Evolutionary conservation across 1,140 invertebrate species (phyloP).

Genomic region (Dolichoris vasculosae): DNA sequence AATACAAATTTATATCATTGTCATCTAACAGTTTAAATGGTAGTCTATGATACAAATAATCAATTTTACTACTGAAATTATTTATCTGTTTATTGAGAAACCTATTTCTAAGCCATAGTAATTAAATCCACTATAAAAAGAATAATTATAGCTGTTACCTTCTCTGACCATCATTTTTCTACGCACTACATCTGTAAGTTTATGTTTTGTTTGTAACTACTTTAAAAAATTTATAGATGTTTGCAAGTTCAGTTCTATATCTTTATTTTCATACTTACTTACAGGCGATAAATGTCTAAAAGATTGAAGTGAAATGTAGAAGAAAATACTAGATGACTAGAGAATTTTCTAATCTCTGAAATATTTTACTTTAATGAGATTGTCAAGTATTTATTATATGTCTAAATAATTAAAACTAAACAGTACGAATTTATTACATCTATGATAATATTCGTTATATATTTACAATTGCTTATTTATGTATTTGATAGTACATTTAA

Average conservation of each 20-base stretch:
- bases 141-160: not conserved
- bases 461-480: not conserved
- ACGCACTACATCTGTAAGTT: not conserved
- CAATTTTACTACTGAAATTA: not conserved
- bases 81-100: not conserved
- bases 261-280: not conserved
- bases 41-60: not conserved
- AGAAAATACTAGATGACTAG: too few species aligned
- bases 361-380: not conserved
- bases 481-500: not conserved
- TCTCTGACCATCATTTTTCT: not conserved
- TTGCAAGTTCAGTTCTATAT: not conserved
- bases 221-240: not conserved
- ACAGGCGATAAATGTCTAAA: not conserved
- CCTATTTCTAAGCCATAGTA: not conserved
- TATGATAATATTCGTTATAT: not conserved
- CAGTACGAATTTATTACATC: not conserved
- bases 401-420: not conserved
- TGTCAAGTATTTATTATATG: not conserved
- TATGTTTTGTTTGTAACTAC: not conserved
- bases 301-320: too few species aligned
- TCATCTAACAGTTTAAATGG: too few species aligned
- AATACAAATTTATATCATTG: not conserved
- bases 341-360: not conserved
- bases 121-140: not conserved